Base-by-base conservation (phyloP, 2,888 invertebrate species). In the Drosophila melanocephala region DNA sequence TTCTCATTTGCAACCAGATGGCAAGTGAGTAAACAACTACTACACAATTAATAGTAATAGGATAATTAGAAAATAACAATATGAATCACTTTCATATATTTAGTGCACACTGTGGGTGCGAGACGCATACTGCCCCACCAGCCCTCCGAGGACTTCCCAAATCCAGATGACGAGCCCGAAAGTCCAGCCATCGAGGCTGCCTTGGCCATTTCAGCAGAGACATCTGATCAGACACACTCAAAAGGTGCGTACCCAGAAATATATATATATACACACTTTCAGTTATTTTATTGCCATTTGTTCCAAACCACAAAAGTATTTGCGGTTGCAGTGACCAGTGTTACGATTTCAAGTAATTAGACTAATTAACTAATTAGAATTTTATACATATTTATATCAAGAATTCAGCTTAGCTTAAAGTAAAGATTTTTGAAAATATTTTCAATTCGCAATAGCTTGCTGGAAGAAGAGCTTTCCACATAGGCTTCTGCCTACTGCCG, bases 31-130 rank as follows among this genome's bases (percentile, higher is more conserved):
- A 53, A 50, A 12, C 28, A 37, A 26, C 6, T 16, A 32, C 22
- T 42, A 12, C 22, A 44, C 30, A 28, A 19, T 5, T 50, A 14
- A 32, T 1, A 5, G 2, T 37, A 47, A 32, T 50, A 55, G 6
- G 12, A 19, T 37, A 42, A 39, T 50, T 63, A 16, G n/a, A 47
- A 47, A 42, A 10, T 10, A 7, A 26, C 42, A 58, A 60, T 14
- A n/a, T 30, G 9, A 9, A 26, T 39, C 14, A 57, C 66, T 66
- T 66, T 58, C 39, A 37, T 59, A n/a, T 65, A 62, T 57, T 19
- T 28, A 90, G 89, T 93, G 93, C 92, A 92, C 55, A 93, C 94
- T 42, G 93, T 93, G 26, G 93, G 93, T 87, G 87, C 93, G 4
- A 91, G 92, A 81, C 90, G 92, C 69, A 30, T 84, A 35, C 51